Conservation (phyloP, 2,113 vertebrate genomes). For the Leiothrix lutea region DNA sequence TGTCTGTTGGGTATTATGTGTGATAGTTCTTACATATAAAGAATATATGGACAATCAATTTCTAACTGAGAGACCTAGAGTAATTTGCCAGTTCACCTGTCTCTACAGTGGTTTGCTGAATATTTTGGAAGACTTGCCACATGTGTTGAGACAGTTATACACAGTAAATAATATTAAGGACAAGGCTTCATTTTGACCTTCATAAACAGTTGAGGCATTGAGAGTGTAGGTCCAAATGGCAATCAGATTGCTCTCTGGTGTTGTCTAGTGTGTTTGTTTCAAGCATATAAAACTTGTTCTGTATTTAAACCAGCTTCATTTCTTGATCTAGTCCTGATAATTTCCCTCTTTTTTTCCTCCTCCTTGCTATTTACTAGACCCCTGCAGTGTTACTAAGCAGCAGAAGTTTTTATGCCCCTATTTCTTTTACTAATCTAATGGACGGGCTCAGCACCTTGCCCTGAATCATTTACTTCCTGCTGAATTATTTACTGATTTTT, state of each 20-base stretch:
- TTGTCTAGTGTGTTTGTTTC: not conserved
- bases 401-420: not conserved
- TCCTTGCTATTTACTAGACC: not conserved
- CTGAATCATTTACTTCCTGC: not conserved
- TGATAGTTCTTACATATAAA: not conserved
- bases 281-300: not conserved
- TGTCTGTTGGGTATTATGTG: not conserved
- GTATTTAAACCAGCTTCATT: not conserved
- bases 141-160: not conserved
- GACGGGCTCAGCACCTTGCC: not conserved
- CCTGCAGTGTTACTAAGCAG: not conserved
- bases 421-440: not conserved
- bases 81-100: not conserved
- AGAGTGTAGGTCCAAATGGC: not conserved
- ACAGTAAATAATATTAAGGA: not conserved
- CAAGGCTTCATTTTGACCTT: not conserved
- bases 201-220: not conserved
- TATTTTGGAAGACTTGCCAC: not conserved
- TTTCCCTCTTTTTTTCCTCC: not conserved
- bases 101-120: not conserved
- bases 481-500: not conserved
- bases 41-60: not conserved
- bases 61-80: not conserved
- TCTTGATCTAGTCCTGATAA: not conserved
- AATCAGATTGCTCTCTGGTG: accelerated